Evolutionary conservation across 1,140 invertebrate genomes (phyloP).

Genomic region (Bombus sibiricus): DNA sequence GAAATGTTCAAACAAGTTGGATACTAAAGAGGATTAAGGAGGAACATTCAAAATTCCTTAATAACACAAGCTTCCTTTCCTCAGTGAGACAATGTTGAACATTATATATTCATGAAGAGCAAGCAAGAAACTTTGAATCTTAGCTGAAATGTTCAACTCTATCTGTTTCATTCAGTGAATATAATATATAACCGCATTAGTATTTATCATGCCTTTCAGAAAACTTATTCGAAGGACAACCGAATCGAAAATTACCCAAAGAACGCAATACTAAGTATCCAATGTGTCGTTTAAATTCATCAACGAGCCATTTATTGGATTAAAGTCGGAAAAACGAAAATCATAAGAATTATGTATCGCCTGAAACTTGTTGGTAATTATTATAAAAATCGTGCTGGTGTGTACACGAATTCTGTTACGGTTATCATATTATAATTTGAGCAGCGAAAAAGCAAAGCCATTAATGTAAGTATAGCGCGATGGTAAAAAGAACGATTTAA

Average conservation of each 20-base stretch:
- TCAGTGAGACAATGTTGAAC: not conserved
- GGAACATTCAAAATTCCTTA: not conserved
- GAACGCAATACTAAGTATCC: too few species aligned
- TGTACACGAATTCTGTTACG: not conserved
- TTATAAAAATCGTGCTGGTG: not conserved
- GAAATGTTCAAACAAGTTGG: not conserved
- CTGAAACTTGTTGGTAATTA: not conserved
- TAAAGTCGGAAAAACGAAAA: not conserved
- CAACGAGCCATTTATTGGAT: not conserved
- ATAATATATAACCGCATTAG: not conserved
- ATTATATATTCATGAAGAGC: not conserved
- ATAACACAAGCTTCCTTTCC: not conserved
- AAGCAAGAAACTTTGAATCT: not conserved
- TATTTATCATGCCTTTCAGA: not conserved
- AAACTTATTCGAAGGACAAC: not conserved
- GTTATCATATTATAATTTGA: conserved; percentile 9
- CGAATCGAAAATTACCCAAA: too few species aligned
- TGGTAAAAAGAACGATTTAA: not conserved
- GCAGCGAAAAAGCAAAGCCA: not conserved
- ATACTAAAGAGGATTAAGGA: not conserved
- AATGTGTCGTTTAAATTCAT: too few species aligned
- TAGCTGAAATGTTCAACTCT: not conserved
- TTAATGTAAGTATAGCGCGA: conserved; percentile 14
- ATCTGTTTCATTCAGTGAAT: not conserved
- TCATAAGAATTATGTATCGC: not conserved